Conservation (phyloP, 2,888 invertebrate species). For the Lycaena phlaeas region DNA sequence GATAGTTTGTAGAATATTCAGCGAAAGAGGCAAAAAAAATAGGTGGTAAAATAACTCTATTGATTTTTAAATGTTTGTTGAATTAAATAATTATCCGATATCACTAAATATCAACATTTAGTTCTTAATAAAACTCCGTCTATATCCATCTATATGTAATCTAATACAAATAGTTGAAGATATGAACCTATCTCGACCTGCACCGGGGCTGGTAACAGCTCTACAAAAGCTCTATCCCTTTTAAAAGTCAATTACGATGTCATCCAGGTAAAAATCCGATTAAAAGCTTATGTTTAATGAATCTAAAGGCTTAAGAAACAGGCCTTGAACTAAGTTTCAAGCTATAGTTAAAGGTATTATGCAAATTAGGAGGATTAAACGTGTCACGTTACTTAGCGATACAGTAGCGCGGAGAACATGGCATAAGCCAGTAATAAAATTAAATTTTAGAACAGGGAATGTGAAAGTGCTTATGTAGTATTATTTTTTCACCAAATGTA, state of each 20-base stretch:
- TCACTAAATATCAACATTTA: too few relatives aligned
- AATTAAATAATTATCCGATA: too few relatives aligned
- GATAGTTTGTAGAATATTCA: too few relatives aligned
- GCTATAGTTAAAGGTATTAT: constrained; percentile 26
- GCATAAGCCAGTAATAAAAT: background rate
- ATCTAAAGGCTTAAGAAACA: constrained; percentile 2
- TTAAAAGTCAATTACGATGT: background rate
- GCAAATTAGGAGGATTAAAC: constrained; percentile 45
- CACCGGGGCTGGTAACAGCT: too few relatives aligned
- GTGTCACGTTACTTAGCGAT: constrained; percentile 27
- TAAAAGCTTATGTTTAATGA: constrained; percentile 8
- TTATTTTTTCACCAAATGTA: too few relatives aligned
- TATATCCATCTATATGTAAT: too few relatives aligned
- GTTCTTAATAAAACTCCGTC: too few relatives aligned
- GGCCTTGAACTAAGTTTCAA: constrained; percentile 6
- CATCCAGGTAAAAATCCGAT: constrained; percentile 5
- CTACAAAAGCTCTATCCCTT: background rate
- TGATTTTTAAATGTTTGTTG: too few relatives aligned
- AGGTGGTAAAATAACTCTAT: too few relatives aligned
- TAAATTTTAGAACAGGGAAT: background rate
- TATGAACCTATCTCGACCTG: too few relatives aligned
- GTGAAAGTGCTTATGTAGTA: background rate
- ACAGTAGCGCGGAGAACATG: background rate
- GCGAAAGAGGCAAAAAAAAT: too few relatives aligned
- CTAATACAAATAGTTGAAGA: too few relatives aligned